These are phyloP conservation scores for Eulemur macaco DNA, from an alignment of 2,113 vertebrate genomes.

Conservation along the genomic window DNA sequence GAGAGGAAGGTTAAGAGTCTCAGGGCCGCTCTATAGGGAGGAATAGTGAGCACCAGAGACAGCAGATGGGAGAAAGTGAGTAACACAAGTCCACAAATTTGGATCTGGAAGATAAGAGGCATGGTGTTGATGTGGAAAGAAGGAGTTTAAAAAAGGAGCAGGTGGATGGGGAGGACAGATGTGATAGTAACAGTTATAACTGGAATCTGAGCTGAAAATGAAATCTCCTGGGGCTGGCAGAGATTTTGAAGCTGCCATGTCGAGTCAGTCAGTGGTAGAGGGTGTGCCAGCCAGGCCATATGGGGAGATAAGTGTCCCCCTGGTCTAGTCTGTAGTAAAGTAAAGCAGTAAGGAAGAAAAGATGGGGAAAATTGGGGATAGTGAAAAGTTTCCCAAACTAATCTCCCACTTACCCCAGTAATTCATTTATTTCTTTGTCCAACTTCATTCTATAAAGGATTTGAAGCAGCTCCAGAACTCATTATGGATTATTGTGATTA, in stretches of 20 bases:
- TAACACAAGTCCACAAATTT: conserved; percentile 23
- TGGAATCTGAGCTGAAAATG: conserved; percentile 22
- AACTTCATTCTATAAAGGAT: conserved; percentile 46
- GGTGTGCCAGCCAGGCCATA: not conserved
- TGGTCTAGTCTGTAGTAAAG: not conserved
- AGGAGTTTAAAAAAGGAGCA: not conserved
- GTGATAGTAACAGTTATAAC: not conserved
- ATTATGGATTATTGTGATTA: conserved; percentile 46
- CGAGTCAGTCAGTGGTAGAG: not conserved
- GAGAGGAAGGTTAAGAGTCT: conserved; percentile 14
- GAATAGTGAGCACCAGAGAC: not conserved
- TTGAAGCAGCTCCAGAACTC: conserved; percentile 44
- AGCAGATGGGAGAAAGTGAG: not conserved
- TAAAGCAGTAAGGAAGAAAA: conserved; percentile 22
- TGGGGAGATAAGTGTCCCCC: not conserved
- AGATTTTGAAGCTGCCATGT: conserved; percentile 14
- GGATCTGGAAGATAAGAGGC: conserved; percentile 37
- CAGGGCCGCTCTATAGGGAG: not conserved
- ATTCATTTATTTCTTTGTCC: conserved; percentile 37
- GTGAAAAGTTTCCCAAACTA: conserved; percentile 22
- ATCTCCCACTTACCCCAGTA: not conserved
- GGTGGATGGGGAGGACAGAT: not conserved
- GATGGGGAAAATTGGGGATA: not conserved
- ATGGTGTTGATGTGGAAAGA: not conserved
- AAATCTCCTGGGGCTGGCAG: not conserved